A percentile compares a stretch with the other conserved stretches of the same genome.
phyloP scores from a whole-genome alignment of 2,797 vertebrate genomes.

The Austrolebias charrua region DNA sequence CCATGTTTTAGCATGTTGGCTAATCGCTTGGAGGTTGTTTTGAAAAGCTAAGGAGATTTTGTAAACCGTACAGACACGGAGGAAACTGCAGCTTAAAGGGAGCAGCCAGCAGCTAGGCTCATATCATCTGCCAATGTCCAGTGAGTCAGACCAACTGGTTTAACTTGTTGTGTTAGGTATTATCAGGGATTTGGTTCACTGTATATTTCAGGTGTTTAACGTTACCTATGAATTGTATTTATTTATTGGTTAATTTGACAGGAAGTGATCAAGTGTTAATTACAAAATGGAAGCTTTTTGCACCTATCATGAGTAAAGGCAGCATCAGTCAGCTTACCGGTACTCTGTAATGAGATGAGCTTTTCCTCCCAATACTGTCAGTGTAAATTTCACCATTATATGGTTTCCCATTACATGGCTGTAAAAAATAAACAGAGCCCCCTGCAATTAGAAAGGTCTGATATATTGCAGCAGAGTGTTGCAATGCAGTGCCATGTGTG shows the following conservation, averaged over 20 bases:
- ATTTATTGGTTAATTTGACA: constrained; percentile 25
- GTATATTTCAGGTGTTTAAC: constrained; percentile 5
- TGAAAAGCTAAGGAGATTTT: neutral
- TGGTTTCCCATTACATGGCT: constrained; percentile 14
- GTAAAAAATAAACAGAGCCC: constrained; percentile 18
- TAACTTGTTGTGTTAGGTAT: neutral
- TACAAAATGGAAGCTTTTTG: constrained; percentile 25
- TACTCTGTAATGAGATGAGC: constrained; percentile 42
- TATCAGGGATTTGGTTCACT: constrained; percentile 9
- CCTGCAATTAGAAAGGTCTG: constrained; percentile 21
- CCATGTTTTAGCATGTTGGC: neutral
- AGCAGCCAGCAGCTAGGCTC: constrained; percentile 2
- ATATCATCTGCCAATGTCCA: neutral
- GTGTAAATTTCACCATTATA: constrained; percentile 19
- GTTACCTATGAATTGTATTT: constrained; percentile 15
- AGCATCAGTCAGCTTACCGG: constrained; percentile 44
- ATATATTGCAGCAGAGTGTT: constrained; percentile 19
- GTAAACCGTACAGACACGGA: neutral
- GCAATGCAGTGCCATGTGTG: constrained; percentile 2
- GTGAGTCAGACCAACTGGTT: neutral
- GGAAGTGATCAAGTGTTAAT: constrained; percentile 34
- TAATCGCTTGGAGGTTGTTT: constrained; percentile 4
- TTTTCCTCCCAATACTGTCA: constrained; percentile 46
- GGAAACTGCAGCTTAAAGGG: neutral
- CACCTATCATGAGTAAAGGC: constrained; percentile 34